Evolutionary conservation across 2,888 invertebrate species (phyloP).

Genomic region (Orthosia gracilis): DNA sequence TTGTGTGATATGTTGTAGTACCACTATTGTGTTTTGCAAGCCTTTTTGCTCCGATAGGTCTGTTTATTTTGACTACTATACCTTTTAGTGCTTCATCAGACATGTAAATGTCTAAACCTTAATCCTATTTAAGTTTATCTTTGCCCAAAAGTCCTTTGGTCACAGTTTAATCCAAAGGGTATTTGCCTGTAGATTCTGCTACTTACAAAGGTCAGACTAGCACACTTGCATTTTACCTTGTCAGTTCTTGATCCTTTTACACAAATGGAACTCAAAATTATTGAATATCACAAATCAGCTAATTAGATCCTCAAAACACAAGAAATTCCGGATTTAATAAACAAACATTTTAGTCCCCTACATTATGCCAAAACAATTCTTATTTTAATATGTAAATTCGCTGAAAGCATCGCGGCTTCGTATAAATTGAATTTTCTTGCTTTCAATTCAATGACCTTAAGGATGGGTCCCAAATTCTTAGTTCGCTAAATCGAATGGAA

Average conservation of each 20-base stretch:
- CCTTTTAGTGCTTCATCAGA: slow-evolving; percentile 33
- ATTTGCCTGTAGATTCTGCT: neutral
- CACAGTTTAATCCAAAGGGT: slow-evolving; percentile 20
- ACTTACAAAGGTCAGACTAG: slow-evolving; percentile 4
- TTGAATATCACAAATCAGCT: slow-evolving; percentile 35
- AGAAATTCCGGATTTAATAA: slow-evolving; percentile 57
- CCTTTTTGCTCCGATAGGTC: neutral
- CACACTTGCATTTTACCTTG: slow-evolving; percentile 22
- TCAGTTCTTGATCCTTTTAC: slow-evolving; percentile 1
- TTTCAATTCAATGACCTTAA: slow-evolving; percentile 73
- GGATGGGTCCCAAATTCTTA: slow-evolving; percentile 70
- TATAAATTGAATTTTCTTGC: slow-evolving; percentile 77
- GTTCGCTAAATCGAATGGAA: slow-evolving; percentile 78
- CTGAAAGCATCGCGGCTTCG: slow-evolving; percentile 66
- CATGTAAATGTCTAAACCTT: slow-evolving; percentile 30
- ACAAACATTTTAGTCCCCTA: slow-evolving; percentile 58
- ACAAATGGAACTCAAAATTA: slow-evolving; percentile 18
- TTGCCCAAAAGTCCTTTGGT: slow-evolving; percentile 20
- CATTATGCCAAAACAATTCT: slow-evolving; percentile 67
- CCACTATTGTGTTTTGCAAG: slow-evolving; percentile 20
- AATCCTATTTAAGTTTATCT: slow-evolving; percentile 19
- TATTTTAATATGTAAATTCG: slow-evolving; percentile 71
- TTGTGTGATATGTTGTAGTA: slow-evolving; percentile 27
- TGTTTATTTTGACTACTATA: neutral
- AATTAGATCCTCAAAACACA: slow-evolving; percentile 40